A percentile compares a stretch with the other conserved stretches of the same genome.
Evolutionary conservation across 2,888 invertebrate species (phyloP).

Genomic region (Euproctis similis): DNA sequence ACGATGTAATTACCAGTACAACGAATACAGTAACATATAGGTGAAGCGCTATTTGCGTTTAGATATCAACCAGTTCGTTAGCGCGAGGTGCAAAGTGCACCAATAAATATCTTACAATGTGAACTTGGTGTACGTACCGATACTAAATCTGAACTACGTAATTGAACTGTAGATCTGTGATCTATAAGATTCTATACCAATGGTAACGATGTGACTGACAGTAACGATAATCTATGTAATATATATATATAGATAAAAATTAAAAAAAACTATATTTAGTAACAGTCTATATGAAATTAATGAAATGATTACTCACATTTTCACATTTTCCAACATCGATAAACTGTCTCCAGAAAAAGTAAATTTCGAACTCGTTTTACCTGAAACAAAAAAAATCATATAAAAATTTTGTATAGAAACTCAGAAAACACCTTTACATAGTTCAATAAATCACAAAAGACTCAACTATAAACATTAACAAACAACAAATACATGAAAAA

Average conservation of each 20-base stretch:
- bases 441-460: slow-evolving; percentile 14
- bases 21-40: no score
- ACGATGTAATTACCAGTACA: no score
- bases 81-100: slow-evolving; percentile 34
- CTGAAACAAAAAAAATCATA: slow-evolving; percentile 6
- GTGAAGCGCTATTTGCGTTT: slow-evolving; percentile 23
- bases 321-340: no score
- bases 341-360: no score
- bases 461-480: slow-evolving; percentile 29
- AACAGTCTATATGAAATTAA: no score
- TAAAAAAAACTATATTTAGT: no score
- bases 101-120: slow-evolving; percentile 36
- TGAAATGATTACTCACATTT: no score
- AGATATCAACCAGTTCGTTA: slow-evolving; percentile 39
- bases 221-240: no score
- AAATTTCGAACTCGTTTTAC: slow-evolving; percentile 2
- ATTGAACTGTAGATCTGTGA: slow-evolving; percentile 27
- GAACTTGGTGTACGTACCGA: slow-evolving; percentile 29
- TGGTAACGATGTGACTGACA: background rate
- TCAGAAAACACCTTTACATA: slow-evolving; percentile 2
- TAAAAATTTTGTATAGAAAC: background rate
- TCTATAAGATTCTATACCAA: slow-evolving; percentile 1
- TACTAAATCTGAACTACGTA: slow-evolving; percentile 33
- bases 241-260: no score
- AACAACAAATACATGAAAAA: slow-evolving; percentile 25